These are phyloP conservation scores for Styela clava DNA, from an alignment of 23 tunicate genomes.

Conservation along the genomic window DNA sequence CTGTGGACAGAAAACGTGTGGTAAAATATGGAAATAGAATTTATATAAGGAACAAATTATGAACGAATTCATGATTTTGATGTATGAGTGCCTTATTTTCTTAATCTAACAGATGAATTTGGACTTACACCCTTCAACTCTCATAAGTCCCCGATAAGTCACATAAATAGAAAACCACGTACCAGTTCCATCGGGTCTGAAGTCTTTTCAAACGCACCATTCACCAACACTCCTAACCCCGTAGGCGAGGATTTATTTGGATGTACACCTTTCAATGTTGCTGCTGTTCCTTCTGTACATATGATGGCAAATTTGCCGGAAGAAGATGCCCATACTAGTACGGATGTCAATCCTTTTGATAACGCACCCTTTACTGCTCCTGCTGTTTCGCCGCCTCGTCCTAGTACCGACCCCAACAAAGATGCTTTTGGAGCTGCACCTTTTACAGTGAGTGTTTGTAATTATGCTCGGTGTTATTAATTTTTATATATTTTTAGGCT, in stretches of 20 bases:
- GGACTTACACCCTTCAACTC: slow-evolving; percentile 46
- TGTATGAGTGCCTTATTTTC: no score
- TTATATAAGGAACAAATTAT: no score
- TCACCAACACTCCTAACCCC: slow-evolving; percentile 3
- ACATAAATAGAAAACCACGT: slow-evolving; percentile 3
- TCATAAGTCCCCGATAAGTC: background rate
- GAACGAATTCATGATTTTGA: no score
- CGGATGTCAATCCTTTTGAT: slow-evolving; percentile 5
- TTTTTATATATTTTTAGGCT: background rate
- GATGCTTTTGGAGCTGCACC: slow-evolving; percentile 77
- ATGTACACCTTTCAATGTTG: slow-evolving; percentile 43
- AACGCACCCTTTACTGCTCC: slow-evolving; percentile 32
- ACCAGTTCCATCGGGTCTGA: slow-evolving; percentile 66
- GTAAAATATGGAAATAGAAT: no score
- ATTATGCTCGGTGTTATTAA: background rate
- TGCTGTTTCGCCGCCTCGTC: slow-evolving; percentile 34
- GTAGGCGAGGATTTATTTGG: slow-evolving; percentile 55
- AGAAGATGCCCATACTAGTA: slow-evolving; percentile 14
- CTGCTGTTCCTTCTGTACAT: slow-evolving; percentile 11
- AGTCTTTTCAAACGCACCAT: slow-evolving; percentile 78
- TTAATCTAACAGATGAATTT: slow-evolving; percentile 26
- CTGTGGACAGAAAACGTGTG: no score
- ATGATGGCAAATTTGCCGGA: slow-evolving; percentile 33
- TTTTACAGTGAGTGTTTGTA: slow-evolving; percentile 40
- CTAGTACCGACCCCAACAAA: slow-evolving; percentile 20